Base-by-base conservation (phyloP, 2,888 invertebrate genomes). In the Morinoia aosen region DNA sequence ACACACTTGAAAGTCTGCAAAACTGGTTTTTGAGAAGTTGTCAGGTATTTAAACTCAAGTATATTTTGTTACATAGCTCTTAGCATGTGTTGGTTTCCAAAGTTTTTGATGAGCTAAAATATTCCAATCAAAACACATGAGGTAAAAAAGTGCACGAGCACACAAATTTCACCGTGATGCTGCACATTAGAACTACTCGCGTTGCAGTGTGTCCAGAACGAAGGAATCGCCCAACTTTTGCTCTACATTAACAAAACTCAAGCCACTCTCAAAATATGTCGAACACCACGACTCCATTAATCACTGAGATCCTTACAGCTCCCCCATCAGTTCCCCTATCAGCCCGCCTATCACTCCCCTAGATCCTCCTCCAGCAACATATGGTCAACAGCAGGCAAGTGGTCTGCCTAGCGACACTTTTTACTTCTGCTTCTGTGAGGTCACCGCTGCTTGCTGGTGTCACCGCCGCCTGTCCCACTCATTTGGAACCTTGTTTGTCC, bases 321-420 rank as follows among this genome's bases (percentile, higher is more conserved):
- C 25, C 76, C 76, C 12, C 25, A 33, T 2, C 76, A 76, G 76
- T 90, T 33, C 90, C 90, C 90, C 39, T 48, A 90, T 90, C 90
- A 90, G 40, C 3, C 90, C 40, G 40, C 39, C 90, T 48, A 90
- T 90, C 90, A 90, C 90, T 90, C 90, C 90, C 90, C 90, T 19
- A 40, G 40, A 90, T 33, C 39, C 90, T 90, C 90, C 90, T 48
- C 90, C 90, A 90, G 39, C 90, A 90, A 90, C 90, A 90, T 90
- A 90, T 90, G 90, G 90, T 90, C 90, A 48, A 11, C 90, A 90
- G 90, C 39, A 90, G 90, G 90, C 76, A 76, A 76, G 76, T 76
- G 76, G 76, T 76, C 76, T 76, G 76, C 76, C 76, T 16, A 33
- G 16, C 8, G 25, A 76, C 33, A 76, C 76, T 76, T 76, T 76